phyloP scores from a whole-genome alignment of 2,888 invertebrate species.

The Plebejus melissa region DNA sequence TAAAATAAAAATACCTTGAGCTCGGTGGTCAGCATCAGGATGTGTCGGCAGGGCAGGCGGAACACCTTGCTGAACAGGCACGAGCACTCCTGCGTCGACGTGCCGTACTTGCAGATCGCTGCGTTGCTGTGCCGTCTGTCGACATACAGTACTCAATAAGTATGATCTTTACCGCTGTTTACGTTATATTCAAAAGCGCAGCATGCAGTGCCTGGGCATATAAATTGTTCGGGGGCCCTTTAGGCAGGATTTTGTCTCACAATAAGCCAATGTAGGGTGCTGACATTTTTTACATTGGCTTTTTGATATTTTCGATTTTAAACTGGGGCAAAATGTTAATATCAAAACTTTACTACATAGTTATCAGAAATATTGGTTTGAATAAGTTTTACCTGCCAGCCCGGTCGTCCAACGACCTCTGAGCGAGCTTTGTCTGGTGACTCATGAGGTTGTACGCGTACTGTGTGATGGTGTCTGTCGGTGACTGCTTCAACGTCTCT shows the following conservation, averaged over 20 bases:
- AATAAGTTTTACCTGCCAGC: slow-evolving; percentile 56
- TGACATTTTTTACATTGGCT: too few relatives aligned
- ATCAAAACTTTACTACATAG: too few relatives aligned
- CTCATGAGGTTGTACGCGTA: slow-evolving; percentile 75
- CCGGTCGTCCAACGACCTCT: slow-evolving; percentile 68
- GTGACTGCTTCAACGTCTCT: slow-evolving; percentile 67
- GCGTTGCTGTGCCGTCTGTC: slow-evolving; percentile 65
- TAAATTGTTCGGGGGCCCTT: too few relatives aligned
- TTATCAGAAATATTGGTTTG: background rate
- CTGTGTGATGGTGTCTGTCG: slow-evolving; percentile 73
- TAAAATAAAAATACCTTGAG: slow-evolving; percentile 52
- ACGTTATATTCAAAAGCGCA: too few relatives aligned
- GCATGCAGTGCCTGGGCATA: too few relatives aligned
- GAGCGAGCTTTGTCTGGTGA: slow-evolving; percentile 71
- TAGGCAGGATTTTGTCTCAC: too few relatives aligned
- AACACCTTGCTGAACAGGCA: slow-evolving; percentile 75
- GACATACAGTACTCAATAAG: background rate
- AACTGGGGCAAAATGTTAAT: too few relatives aligned
- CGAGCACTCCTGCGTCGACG: slow-evolving; percentile 73
- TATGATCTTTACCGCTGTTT: background rate
- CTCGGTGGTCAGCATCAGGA: slow-evolving; percentile 73
- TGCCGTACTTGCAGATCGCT: slow-evolving; percentile 72
- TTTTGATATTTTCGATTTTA: too few relatives aligned
- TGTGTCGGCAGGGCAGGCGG: slow-evolving; percentile 69
- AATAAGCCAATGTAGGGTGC: too few relatives aligned